Conservation (phyloP, 2,888 invertebrate species). For the Leptarthrus brevirostris region DNA sequence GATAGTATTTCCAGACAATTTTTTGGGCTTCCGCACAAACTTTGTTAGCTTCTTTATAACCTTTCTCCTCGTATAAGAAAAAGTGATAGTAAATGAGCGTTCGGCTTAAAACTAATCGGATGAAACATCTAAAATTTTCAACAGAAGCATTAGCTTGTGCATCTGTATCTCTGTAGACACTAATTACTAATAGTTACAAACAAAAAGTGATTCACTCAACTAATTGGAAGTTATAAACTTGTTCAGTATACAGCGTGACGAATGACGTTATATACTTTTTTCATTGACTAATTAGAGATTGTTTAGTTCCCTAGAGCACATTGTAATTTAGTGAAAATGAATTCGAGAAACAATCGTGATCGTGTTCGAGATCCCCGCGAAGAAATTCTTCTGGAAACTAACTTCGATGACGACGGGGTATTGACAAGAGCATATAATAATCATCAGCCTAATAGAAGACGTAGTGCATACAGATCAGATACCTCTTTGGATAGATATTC, state of each 20-base stretch:
- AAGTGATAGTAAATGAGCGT: background rate
- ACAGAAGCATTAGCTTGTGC: background rate
- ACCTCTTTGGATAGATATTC: slow-evolving; percentile 66
- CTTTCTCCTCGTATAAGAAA: slow-evolving; percentile 32
- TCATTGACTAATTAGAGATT: background rate
- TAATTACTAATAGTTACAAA: slow-evolving; percentile 21
- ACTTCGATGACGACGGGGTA: slow-evolving; percentile 67
- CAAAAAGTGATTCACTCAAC: slow-evolving; percentile 28
- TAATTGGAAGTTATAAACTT: slow-evolving; percentile 22
- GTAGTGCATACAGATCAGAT: slow-evolving; percentile 63
- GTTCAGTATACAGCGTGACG: background rate
- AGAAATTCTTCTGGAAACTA: slow-evolving; percentile 67
- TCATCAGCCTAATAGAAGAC: slow-evolving; percentile 60
- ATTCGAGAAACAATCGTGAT: slow-evolving; percentile 49
- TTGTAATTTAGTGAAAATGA: slow-evolving; percentile 38
- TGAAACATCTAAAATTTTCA: too few species aligned
- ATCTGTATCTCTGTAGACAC: background rate
- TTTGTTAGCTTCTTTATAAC: background rate
- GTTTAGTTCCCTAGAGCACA: too few species aligned
- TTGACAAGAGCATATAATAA: slow-evolving; percentile 66
- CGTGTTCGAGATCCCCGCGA: slow-evolving; percentile 64
- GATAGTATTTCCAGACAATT: background rate
- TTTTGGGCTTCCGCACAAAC: background rate
- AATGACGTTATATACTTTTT: background rate
- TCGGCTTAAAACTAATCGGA: too few species aligned